These are phyloP conservation scores for Ochropleura leucogaster DNA, from an alignment of 2,888 invertebrate genomes.

Conservation along the genomic window DNA sequence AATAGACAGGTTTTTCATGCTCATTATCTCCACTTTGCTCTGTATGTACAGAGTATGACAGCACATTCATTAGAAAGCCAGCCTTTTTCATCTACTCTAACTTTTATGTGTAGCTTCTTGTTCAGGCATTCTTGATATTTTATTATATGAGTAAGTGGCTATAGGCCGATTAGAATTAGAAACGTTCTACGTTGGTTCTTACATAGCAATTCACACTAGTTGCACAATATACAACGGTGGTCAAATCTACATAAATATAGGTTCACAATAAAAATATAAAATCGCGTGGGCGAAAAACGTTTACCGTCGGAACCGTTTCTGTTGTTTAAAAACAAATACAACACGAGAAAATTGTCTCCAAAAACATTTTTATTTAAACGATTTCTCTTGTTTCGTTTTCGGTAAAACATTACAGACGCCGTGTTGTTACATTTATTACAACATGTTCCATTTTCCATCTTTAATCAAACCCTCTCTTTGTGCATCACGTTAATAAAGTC, in stretches of 20 bases:
- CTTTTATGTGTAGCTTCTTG: constrained; percentile 15
- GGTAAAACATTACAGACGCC: constrained; percentile 24
- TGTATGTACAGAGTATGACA: constrained; percentile 48
- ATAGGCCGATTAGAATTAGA: not conserved
- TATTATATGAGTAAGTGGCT: constrained; percentile 1
- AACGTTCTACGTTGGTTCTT: not conserved
- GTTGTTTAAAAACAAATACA: constrained; percentile 38
- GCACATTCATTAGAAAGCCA: constrained; percentile 49
- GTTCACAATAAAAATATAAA: constrained; percentile 37
- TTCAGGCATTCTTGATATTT: constrained; percentile 27
- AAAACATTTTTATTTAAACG: constrained; percentile 32
- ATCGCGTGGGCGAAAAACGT: constrained; percentile 28
- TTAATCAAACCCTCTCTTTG: constrained; percentile 71
- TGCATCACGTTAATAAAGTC: constrained; percentile 68
- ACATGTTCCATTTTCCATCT: constrained; percentile 33
- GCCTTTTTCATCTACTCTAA: constrained; percentile 29
- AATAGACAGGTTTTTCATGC: constrained; percentile 53
- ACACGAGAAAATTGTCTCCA: constrained; percentile 24
- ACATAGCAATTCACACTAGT: constrained; percentile 8
- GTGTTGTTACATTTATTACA: constrained; percentile 37
- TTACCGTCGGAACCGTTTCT: constrained; percentile 20
- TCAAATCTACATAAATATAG: constrained; percentile 18
- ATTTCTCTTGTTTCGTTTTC: constrained; percentile 18
- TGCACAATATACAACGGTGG: constrained; percentile 14
- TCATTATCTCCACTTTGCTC: constrained; percentile 56